Evolutionary conservation across 2,113 vertebrate species (phyloP).

Genomic region (Megaleporinus macrocephalus): DNA sequence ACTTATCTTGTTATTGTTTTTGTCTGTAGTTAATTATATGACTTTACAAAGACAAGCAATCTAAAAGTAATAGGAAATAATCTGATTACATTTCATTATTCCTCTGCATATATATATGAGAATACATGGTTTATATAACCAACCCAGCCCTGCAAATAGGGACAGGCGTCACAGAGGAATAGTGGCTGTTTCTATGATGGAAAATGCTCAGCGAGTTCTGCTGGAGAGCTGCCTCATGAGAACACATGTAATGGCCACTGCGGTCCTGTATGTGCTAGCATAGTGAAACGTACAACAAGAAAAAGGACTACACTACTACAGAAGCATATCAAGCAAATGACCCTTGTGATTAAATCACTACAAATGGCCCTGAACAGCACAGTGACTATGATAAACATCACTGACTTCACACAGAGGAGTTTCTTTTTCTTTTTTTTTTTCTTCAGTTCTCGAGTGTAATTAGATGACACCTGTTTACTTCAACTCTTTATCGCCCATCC

Average conservation of each 20-base stretch:
- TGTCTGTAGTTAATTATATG: too few species aligned
- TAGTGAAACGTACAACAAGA: background rate
- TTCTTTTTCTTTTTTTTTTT: background rate
- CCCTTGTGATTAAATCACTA: background rate
- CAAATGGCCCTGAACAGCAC: background rate
- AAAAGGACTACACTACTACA: background rate
- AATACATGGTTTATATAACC: too few species aligned
- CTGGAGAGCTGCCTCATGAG: background rate
- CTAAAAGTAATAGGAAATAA: too few species aligned
- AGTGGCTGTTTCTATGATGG: too few species aligned
- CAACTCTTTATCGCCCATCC: slow-evolving; percentile 63
- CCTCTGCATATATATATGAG: too few species aligned
- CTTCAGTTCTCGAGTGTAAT: background rate
- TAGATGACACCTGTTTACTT: slow-evolving; percentile 56
- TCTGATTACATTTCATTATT: too few species aligned
- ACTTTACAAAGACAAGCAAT: too few species aligned
- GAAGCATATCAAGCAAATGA: background rate
- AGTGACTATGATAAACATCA: background rate
- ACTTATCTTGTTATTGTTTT: too few species aligned
- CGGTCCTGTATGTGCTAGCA: background rate
- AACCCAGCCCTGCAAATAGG: too few species aligned
- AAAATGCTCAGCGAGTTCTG: background rate
- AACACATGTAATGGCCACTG: background rate
- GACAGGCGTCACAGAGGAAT: too few species aligned
- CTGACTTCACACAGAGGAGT: background rate